These are phyloP conservation scores for Pseudococcus viburni DNA, from an alignment of 2,888 invertebrate genomes.

Conservation along the genomic window DNA sequence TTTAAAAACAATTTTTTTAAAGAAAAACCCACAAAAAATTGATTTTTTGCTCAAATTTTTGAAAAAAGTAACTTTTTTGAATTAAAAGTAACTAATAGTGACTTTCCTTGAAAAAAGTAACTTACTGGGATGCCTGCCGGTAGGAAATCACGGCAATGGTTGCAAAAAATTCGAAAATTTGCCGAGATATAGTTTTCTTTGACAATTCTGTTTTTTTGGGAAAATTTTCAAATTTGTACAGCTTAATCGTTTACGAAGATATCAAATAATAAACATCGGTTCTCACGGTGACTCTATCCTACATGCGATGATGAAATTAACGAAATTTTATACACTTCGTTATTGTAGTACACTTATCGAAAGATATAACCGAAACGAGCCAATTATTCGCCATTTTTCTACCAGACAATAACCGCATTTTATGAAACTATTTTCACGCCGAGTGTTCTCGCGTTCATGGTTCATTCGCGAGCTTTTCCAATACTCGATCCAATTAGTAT, in stretches of 20 bases:
- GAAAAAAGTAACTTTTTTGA: no score
- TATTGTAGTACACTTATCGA: not conserved
- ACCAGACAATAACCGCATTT: not conserved
- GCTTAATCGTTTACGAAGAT: not conserved
- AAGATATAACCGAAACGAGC: not conserved
- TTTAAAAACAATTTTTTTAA: no score
- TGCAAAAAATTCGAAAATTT: no score
- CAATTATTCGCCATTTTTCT: slow-evolving; percentile 31
- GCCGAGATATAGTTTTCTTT: no score
- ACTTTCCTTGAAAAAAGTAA: no score
- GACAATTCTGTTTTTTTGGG: no score
- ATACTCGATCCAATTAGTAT: not conserved
- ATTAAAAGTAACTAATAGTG: no score
- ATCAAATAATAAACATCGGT: not conserved
- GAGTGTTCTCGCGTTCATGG: not conserved
- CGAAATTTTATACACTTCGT: slow-evolving; percentile 35
- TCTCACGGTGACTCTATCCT: not conserved
- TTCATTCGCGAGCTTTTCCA: slow-evolving; percentile 27
- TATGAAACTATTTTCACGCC: not conserved
- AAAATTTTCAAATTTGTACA: no score
- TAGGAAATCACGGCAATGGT: no score
- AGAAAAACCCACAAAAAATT: no score
- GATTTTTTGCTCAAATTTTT: no score
- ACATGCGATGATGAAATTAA: not conserved
- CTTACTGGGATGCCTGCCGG: no score